Evolutionary conservation across 2,113 vertebrate genomes (phyloP).

Genomic region (Acinonyx jubatus): DNA sequence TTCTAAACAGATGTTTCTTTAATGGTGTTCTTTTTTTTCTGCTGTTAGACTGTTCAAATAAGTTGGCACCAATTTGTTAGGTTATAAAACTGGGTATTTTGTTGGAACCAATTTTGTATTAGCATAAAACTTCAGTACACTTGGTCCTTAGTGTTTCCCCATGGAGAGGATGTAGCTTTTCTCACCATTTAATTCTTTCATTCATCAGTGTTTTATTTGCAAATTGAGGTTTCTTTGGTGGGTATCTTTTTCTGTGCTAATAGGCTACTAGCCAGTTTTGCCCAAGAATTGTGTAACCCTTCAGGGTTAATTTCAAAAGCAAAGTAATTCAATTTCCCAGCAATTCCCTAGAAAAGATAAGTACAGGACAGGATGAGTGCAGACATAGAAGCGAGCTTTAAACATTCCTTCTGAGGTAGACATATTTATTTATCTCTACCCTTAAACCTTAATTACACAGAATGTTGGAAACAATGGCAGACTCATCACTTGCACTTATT

Average conservation of each 20-base stretch:
- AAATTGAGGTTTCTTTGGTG: conserved; percentile 73
- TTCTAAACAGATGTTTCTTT: conserved; percentile 77
- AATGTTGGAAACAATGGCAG: conserved; percentile 60
- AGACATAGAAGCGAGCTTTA: conserved; percentile 73
- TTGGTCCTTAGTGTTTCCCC: conserved; percentile 67
- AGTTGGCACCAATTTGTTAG: conserved; percentile 71
- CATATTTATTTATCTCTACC: conserved; percentile 63
- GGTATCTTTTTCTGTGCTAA: conserved; percentile 69
- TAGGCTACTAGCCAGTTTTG: conserved; percentile 47
- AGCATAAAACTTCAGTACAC: conserved; percentile 74
- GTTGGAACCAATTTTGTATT: conserved; percentile 73
- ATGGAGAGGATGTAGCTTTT: conserved; percentile 69
- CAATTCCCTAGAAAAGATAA: conserved; percentile 69
- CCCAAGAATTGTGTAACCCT: conserved; percentile 49
- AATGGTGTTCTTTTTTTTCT: conserved; percentile 62
- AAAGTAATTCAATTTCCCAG: conserved; percentile 69
- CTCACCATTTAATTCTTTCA: conserved; percentile 75
- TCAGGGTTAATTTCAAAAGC: conserved; percentile 77
- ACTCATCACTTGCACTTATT: conserved; percentile 7
- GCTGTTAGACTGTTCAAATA: conserved; percentile 75
- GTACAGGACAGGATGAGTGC: conserved; percentile 61
- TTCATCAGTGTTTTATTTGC: conserved; percentile 79
- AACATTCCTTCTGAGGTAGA: conserved; percentile 53
- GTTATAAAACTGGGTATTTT: conserved; percentile 74
- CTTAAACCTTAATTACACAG: conserved; percentile 73